Percentiles rank a stretch among this genome's conserved stretches.
Conservation (phyloP, 2,888 invertebrate genomes). For the Steromphala cineraria region DNA sequence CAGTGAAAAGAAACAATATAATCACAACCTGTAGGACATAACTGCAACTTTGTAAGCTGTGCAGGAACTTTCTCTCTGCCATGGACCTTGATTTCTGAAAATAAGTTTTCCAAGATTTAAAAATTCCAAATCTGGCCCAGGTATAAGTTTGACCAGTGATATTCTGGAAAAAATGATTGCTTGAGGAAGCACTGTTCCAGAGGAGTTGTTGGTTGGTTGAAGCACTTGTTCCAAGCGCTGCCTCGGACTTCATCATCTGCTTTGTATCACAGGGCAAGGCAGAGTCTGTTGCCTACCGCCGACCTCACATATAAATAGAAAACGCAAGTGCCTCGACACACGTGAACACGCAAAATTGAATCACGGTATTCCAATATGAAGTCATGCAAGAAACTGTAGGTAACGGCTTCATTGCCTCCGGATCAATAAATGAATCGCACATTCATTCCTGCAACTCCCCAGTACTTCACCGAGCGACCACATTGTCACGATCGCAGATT, state of each 20-base stretch:
- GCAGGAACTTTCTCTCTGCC: not conserved
- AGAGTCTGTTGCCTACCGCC: not conserved
- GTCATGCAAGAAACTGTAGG: constrained; percentile 24
- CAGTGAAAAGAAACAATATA: not conserved
- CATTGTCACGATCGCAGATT: constrained; percentile 19
- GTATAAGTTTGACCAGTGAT: not conserved
- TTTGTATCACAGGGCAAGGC: not conserved
- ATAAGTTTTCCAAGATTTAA: constrained; percentile 4
- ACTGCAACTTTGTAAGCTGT: no score
- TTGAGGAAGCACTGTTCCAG: not conserved
- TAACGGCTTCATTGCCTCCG: constrained; percentile 12
- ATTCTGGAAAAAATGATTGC: constrained; percentile 11
- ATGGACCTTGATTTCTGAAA: not conserved
- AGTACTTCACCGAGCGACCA: not conserved
- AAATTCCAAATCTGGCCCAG: not conserved
- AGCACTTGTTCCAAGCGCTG: not conserved
- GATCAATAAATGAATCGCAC: constrained; percentile 7
- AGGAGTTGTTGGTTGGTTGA: not conserved
- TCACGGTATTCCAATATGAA: constrained; percentile 17
- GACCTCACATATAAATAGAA: constrained; percentile 5
- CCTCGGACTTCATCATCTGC: not conserved
- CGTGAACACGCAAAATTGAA: constrained; percentile 22
- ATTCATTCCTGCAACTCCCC: not conserved
- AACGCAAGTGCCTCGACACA: constrained; percentile 4
- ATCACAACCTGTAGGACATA: not conserved